phyloP scores from a whole-genome alignment of 1,140 invertebrate genomes.

The Steinernema feltiae region DNA sequence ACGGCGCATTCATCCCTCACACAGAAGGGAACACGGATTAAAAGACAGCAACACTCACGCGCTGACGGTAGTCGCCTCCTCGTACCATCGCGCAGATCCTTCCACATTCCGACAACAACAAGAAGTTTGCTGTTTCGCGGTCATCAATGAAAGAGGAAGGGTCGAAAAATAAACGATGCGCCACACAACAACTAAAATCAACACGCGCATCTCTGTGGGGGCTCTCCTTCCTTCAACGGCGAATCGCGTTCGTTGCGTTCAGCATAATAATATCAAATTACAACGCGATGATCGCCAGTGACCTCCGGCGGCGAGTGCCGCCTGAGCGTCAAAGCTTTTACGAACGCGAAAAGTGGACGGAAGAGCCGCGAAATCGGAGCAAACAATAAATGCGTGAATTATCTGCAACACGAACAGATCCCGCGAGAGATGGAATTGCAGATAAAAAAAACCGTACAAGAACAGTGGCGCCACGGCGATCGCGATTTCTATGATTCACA shows the following conservation, averaged over 20 bases:
- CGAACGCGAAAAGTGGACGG: not conserved
- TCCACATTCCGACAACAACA: not conserved
- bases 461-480: not conserved
- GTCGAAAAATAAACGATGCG: not conserved
- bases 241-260: not conserved
- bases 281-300: not conserved
- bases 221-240: not conserved
- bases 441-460: not conserved
- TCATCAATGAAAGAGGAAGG: not conserved
- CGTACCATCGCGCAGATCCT: not conserved
- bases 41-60: not conserved
- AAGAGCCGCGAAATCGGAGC: not conserved
- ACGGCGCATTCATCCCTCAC: not conserved
- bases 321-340: not conserved
- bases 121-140: not conserved
- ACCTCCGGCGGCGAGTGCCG: not conserved
- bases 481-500: not conserved
- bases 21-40: not conserved
- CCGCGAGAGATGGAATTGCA: not conserved
- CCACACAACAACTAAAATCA: not conserved
- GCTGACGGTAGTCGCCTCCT: not conserved
- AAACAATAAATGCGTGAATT: not conserved
- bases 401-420: not conserved
- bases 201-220: not conserved
- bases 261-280: conserved; percentile 12